Evolutionary conservation across 1,140 invertebrate genomes (phyloP), one percentile per base, ranked within the genome.

Genomic region (Eupeodes corollae): DNA sequence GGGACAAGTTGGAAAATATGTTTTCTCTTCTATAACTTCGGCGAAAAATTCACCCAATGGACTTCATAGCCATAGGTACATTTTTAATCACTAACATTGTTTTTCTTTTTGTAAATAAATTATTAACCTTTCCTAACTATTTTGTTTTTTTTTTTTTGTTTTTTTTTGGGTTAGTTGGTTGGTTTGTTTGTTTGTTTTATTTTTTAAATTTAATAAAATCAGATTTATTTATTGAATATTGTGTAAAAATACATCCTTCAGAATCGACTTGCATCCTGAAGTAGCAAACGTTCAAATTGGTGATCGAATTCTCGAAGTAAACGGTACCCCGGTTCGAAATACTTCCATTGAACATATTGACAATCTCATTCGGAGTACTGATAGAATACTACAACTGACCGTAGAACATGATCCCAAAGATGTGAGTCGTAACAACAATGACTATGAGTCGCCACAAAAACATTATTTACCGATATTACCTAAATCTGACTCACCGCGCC

Each of bases 301-400:
- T 15, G 91, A 95, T 69, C 75, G 82, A 62, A 91, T 95, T 49
- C 71, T 94, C 42, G 91, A 95, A 75, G 86, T 95, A 13, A 93
- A 94, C 75, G 91, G 91, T 1, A 80, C 85, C 1, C 85, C 88
- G 3, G 83, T 92, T 0, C 83, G 81, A 61, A 84, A 88, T 61
- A 78, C 83, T 1, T 65, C 63, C 11, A 74, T 87, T 38, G 79
- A 85, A 52, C 83, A 80, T 47, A 81, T 89, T 42, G 84, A 91
- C 66, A 79, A 84, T 66, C 69, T 85, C 14, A 78, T 88, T 47
- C 74, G 78, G 51, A 80, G 82, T 55, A 82, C 83, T 0, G 82
- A 86, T 51, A 78, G 78, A 48, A 78, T 82, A 50, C 68, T 89
- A 44, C 85, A 88, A 73, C 80, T 87, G 58, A 62, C 67, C 16